A percentile compares a stretch with the other conserved stretches of the same genome.
Evolutionary conservation across 1,140 invertebrate genomes (phyloP).

Genomic region (Andrena cerasifolii): DNA sequence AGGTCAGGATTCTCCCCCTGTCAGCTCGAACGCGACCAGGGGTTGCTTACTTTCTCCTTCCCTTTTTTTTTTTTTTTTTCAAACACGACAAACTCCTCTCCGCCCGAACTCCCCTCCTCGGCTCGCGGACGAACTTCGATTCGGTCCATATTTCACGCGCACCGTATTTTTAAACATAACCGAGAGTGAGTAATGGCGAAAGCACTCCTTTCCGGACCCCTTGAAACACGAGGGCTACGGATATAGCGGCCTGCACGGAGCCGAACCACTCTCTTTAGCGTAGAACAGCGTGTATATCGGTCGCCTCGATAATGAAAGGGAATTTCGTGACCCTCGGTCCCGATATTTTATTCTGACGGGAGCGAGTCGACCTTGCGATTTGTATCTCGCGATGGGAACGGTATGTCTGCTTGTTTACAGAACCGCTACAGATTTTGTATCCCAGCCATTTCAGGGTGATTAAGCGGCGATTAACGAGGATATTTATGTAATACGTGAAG

Average conservation of each 20-base stretch:
- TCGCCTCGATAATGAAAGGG: conserved; percentile 1
- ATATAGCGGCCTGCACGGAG: conserved; percentile 44
- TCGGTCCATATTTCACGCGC: conserved; percentile 71
- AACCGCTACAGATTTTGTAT: too few relatives aligned
- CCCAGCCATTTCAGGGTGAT: too few relatives aligned
- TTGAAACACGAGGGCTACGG: conserved; percentile 36
- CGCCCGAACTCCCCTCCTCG: conserved; percentile 22
- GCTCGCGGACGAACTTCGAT: conserved; percentile 66
- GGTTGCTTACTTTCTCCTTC: conserved; percentile 58
- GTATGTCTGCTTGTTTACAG: too few relatives aligned
- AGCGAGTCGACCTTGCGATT: background rate
- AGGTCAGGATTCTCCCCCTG: conserved; percentile 46
- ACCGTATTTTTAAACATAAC: conserved; percentile 68
- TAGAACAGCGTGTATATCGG: conserved; percentile 29
- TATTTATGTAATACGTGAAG: too few relatives aligned
- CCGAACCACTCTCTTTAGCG: conserved; percentile 26
- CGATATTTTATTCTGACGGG: background rate
- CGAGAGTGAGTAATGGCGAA: conserved; percentile 67
- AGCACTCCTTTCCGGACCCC: conserved; percentile 46
- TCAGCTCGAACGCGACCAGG: conserved; percentile 39
- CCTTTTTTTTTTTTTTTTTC: conserved; percentile 50
- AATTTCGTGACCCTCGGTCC: background rate
- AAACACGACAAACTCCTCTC: conserved; percentile 55
- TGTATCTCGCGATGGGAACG: too few relatives aligned
- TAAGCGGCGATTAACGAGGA: too few relatives aligned